Percentiles rank a stretch among this genome's conserved stretches.
Conservation (phyloP, 2,888 invertebrate genomes). For the Limnephilus auricula region DNA sequence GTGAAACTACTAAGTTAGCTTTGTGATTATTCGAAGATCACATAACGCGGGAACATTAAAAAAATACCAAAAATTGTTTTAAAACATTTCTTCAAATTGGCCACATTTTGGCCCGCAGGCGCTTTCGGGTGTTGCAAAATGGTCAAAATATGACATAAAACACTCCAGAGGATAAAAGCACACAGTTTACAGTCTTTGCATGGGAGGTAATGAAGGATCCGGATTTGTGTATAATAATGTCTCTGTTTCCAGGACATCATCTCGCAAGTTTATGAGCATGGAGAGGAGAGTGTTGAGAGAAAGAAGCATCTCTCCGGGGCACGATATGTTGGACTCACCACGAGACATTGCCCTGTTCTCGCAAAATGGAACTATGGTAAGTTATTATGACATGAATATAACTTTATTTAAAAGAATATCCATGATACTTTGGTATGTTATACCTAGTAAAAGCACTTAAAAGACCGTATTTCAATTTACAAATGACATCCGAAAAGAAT, state of each 20-base stretch:
- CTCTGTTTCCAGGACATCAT: conserved; percentile 73
- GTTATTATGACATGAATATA: not conserved
- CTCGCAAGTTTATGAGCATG: conserved; percentile 76
- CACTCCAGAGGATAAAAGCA: no score
- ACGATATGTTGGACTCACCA: conserved; percentile 68
- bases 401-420: not conserved
- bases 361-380: conserved; percentile 68
- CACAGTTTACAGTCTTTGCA: no score
- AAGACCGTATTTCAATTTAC: no score
- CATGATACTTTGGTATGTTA: not conserved
- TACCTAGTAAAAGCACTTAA: no score
- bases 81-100: no score
- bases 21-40: no score
- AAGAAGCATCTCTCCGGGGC: conserved; percentile 70
- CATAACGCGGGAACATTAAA: no score
- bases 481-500: not conserved
- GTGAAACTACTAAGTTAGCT: no score
- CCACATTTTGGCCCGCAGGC: no score
- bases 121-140: no score
- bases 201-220: not conserved
- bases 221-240: not conserved
- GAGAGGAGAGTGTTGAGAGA: conserved; percentile 76
- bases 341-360: conserved; percentile 75
- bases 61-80: no score
- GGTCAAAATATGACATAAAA: no score